Base-by-base conservation (phyloP, 2,888 invertebrate species). In the Temnothorax ravouxi region DNA sequence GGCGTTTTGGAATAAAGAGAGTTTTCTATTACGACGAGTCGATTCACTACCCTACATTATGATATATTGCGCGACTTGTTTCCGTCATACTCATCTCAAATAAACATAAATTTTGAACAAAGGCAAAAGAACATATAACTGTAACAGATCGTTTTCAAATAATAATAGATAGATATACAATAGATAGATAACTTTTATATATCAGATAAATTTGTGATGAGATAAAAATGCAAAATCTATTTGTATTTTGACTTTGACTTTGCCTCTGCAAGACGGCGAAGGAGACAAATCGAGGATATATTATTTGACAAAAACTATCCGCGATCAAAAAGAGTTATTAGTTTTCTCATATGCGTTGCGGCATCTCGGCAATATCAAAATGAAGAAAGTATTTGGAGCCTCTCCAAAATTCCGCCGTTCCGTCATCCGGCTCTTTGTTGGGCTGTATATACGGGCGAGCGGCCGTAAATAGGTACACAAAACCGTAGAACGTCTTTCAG, bases 301-400 rank as follows among this genome's bases (percentile, higher is more conserved):
- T 8, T 13, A 34, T 34, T 47, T 61, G 54, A n/a, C 66, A 44
- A 52, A 15, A 71, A 38, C 21, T 47, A 38, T 34, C 5, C 18
- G 34, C 56, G n/a, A 56, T 56, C 67, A 59, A 71, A 79, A 71
- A 71, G 34, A 71, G 18, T 79, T 79, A 71, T 71, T 59, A 69
- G 71, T 59, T 59, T 47, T 13, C 18, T 25, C 21, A 6, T 56
- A 71, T 15, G 18, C 9, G 64, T 11, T 2, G 25, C 21, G 18
- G 8, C 52, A 29, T 34, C 18, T 34, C 18, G 62, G 50, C 41
- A 47, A 61, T 71, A 38, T 71, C 13, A 38, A 50, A 71, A 59
- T 47, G 25, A 25, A 67, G 18, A 59, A 72, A n/a, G 59, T 47
- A 38, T 59, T 59, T 80, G 71, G 79, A 71, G 0, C 34, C 6